Evolutionary conservation across 1,140 invertebrate species (phyloP), one percentile per base, ranked within the genome.

Genomic region (Camponotus floridanus): DNA sequence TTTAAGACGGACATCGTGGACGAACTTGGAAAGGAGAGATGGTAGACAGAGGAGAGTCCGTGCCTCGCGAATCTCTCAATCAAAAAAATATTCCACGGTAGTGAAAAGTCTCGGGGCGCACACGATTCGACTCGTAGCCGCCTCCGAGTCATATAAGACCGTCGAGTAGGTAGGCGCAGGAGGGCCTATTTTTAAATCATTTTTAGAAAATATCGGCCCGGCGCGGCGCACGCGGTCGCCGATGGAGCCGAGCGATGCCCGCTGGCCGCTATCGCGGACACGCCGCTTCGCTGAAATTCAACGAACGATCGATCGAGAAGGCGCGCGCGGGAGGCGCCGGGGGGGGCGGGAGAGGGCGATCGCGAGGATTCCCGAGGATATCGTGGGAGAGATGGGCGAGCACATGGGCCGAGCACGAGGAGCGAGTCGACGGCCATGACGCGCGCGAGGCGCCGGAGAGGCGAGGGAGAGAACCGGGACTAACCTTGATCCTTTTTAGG

Each of bases 401-500:
- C 89, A 90, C 88, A 90, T 91, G 89, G 78, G 79, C 59, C 9
- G n/a, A n/a, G 73, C 87, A 86, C 87, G 90, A 92, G 91, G n/a
- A 85, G 48, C 67, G 80, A 15, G 64, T 65, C 36, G 87, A 91
- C 92, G 92, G 93, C 92, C 92, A 94, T 93, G 91, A 92, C 92
- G 92, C 91, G 91, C 90, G 88, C 90, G 93, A 92, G 92, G 91
- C 89, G 45, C 45, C 48, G 3, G 5, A 18, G 15, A 4, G 45
- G 15, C 36, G 13, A 48, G 45, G 1, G 2, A 13, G 13, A 48
- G 42, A 11, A 8, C 85, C 84, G 76, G 74, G 79, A 95, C 96
- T 96, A 96, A 96, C 97, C 96, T 93, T 96, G 96, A 91, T 95
- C 96, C 95, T 97, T 97, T 93, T 96, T 96, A 85, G 96, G 95